Evolutionary conservation across 2,888 invertebrate genomes (phyloP), one percentile per base, ranked within the genome.

Genomic region (Metellina segmentata): DNA sequence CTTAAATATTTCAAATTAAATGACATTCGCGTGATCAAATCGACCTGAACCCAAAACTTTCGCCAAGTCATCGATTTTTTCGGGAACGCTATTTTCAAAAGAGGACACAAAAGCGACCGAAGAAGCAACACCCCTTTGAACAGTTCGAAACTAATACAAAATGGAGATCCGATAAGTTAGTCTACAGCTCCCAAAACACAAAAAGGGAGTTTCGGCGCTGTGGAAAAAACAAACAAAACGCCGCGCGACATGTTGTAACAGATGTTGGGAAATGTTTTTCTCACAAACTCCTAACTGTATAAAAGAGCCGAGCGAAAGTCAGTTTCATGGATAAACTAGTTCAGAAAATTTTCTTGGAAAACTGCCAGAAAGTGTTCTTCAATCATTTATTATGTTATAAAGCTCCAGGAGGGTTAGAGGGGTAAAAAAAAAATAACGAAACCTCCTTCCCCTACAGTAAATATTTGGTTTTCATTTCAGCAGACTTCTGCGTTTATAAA

Each of bases 301-400:
- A 81, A 81, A 81, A 81, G 72, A 79, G 51, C 72, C 53, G 16
- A 49, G 81, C n/a, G 75, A 81, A 81, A 72, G 72, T 81, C 72
- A 72, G 52, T 87, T 81, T 74, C 72, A 51, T 51, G 72, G 71
- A 53, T 52, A 79, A 87, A 87, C 71, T 34, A 69, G 69, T 69
- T 48, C 20, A 11, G 72, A 86, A 61, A 87, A 75, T 88, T 81
- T 88, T 81, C 72, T 61, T 88, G 88, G 81, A 88, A 81, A 82
- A 51, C 48, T 88, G 81, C 88, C 81, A 88, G 53, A 51, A 81
- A 74, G 34, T 69, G 75, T 81, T 81, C 72, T 88, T 88, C 81
- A 72, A 87, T 87, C 87, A 88, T 88, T 81, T 88, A 75, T 81
- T 81, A 88, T 81, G 88, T 81, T 88, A 81, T 81, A 88, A 88